These are phyloP conservation scores for Drosophila rhopaloa DNA, from an alignment of 1,140 invertebrate species.

Conservation along the genomic window DNA sequence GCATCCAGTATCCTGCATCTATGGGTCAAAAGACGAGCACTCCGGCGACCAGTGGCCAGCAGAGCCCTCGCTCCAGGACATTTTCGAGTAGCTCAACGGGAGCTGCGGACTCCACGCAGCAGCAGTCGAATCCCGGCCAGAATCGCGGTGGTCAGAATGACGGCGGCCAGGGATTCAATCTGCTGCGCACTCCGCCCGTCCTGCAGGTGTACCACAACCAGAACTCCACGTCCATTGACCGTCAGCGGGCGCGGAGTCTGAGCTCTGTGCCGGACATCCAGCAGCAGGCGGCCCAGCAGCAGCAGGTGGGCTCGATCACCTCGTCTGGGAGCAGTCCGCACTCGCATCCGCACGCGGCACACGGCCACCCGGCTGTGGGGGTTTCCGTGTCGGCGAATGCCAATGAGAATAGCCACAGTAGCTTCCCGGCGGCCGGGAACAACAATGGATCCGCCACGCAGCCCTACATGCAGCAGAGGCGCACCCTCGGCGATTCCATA, in stretches of 20 bases:
- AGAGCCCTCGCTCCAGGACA: constrained; percentile 90
- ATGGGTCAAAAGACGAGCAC: constrained; percentile 95
- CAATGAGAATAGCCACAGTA: constrained; percentile 83
- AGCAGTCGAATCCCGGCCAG: constrained; percentile 5
- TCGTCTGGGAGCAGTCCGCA: constrained; percentile 59
- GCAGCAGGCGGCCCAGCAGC: constrained; percentile 72
- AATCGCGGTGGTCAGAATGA: constrained; percentile 21
- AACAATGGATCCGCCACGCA: constrained; percentile 68
- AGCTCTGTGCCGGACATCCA: constrained; percentile 93
- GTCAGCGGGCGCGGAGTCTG: constrained; percentile 92
- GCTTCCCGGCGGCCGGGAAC: constrained; percentile 45
- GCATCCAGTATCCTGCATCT: constrained; percentile 33
- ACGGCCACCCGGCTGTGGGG: constrained; percentile 58
- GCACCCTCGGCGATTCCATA: constrained; percentile 69
- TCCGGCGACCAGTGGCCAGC: constrained; percentile 88
- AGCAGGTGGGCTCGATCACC: constrained; percentile 50
- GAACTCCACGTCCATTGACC: constrained; percentile 85
- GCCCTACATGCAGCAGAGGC: constrained; percentile 68
- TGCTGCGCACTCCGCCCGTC: constrained; percentile 90
- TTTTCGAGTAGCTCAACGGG: constrained; percentile 91
- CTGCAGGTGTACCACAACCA: constrained; percentile 87
- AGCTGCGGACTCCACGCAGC: constrained; percentile 86
- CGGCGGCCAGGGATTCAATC: constrained; percentile 88
- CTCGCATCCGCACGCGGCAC: constrained; percentile 50
- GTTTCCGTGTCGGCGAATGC: constrained; percentile 67